These are phyloP conservation scores for Tipula unca DNA, from an alignment of 2,888 invertebrate genomes.

Conservation along the genomic window DNA sequence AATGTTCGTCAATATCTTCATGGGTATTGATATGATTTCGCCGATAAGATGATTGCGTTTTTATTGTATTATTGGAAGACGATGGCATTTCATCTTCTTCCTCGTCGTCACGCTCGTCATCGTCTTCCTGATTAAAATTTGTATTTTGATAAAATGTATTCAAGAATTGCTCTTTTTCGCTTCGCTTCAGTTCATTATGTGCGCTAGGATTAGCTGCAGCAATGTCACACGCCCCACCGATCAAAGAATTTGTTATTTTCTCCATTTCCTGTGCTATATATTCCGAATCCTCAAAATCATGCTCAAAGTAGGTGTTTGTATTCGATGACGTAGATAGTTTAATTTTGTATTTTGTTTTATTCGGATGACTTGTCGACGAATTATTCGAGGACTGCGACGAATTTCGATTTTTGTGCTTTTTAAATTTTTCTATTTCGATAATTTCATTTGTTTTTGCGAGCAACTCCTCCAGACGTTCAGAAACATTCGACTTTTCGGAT, in stretches of 20 bases:
- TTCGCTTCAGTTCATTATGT: constrained; percentile 24
- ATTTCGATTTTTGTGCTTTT: constrained; percentile 27
- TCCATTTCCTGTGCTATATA: constrained; percentile 27
- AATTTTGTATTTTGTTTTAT: not conserved
- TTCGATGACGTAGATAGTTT: not conserved
- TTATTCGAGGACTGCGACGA: constrained; percentile 23
- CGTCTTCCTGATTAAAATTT: constrained; percentile 25
- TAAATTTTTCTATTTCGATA: constrained; percentile 35
- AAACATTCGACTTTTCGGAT: constrained; percentile 26
- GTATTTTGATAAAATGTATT: constrained; percentile 29
- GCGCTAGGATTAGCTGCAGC: constrained; percentile 22
- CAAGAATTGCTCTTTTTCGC: constrained; percentile 23
- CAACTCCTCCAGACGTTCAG: constrained; percentile 35
- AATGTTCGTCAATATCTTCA: constrained; percentile 24
- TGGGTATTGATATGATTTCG: not conserved
- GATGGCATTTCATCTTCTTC: constrained; percentile 27
- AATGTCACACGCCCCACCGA: not conserved
- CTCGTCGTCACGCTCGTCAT: constrained; percentile 21
- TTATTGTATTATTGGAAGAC: constrained; percentile 28
- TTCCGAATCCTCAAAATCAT: constrained; percentile 17
- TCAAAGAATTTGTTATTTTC: constrained; percentile 25
- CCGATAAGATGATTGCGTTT: constrained; percentile 22
- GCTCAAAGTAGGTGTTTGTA: constrained; percentile 16
- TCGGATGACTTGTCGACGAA: constrained; percentile 37
- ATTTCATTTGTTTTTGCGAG: constrained; percentile 36